Evolutionary conservation across 2,888 invertebrate species (phyloP).

Genomic region (Ochlodes sylvanus): DNA sequence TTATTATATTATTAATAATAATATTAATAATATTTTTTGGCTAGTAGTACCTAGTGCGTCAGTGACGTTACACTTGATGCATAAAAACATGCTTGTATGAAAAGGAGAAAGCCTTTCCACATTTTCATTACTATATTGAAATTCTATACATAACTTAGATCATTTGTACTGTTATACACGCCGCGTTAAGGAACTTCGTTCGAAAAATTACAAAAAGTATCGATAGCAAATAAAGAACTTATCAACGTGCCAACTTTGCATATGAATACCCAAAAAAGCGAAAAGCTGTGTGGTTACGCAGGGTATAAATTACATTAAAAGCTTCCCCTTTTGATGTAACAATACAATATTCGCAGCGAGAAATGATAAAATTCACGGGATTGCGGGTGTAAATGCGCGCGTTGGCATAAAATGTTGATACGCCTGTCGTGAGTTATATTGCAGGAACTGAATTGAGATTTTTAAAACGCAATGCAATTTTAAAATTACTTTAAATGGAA

Average conservation of each 20-base stretch:
- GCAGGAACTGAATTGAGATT: background rate
- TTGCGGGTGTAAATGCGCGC: conserved; percentile 33
- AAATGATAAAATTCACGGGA: conserved; percentile 36
- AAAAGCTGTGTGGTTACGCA: conserved; percentile 15
- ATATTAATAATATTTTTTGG: no score
- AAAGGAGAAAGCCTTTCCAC: no score
- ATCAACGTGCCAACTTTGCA: conserved; percentile 12
- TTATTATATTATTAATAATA: no score
- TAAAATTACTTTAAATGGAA: background rate
- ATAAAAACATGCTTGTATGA: no score
- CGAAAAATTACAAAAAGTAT: background rate
- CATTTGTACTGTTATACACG: no score
- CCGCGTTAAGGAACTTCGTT: no score
- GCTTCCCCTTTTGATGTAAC: conserved; percentile 34
- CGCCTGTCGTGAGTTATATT: conserved; percentile 16
- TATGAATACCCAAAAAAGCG: conserved; percentile 29
- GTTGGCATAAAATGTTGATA: conserved; percentile 33
- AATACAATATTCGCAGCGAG: conserved; percentile 35
- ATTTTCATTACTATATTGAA: no score
- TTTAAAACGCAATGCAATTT: background rate
- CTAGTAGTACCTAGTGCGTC: no score
- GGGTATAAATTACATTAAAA: conserved; percentile 34
- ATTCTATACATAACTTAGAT: no score
- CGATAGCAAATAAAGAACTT: no score
- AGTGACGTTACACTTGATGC: no score